phyloP scores from a whole-genome alignment of 2,113 vertebrate species.

The Syngnathus scovelli region DNA sequence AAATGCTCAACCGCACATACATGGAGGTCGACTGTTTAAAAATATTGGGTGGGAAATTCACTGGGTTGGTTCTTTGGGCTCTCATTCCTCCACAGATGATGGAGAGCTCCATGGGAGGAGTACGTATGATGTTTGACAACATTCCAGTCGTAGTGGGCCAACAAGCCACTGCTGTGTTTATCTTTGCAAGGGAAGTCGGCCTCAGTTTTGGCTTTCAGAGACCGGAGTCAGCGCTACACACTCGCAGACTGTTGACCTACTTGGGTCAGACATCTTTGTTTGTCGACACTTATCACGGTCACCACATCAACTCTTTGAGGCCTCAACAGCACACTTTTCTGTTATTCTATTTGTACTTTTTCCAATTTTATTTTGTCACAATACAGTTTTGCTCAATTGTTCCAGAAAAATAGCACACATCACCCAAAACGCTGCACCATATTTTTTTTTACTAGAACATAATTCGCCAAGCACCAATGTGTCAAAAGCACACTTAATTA shows the following conservation, averaged over 20 bases:
- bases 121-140: not conserved
- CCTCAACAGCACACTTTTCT: not conserved
- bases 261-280: slow-evolving; percentile 1
- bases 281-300: not conserved
- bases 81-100: not conserved
- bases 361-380: not conserved
- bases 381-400: no score
- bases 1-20: no score
- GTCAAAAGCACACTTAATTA: no score
- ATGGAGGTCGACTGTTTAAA: no score
- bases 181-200: not conserved
- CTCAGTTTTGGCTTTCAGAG: not conserved
- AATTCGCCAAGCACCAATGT: no score
- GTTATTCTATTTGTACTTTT: not conserved
- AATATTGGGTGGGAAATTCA: no score
- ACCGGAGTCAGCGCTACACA: not conserved
- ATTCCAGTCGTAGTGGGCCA: not conserved
- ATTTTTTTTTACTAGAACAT: no score
- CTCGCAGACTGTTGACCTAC: not conserved
- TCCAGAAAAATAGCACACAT: no score
- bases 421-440: no score
- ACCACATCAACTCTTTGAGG: not conserved
- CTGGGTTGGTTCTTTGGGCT: not conserved
- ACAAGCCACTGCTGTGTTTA: not conserved
- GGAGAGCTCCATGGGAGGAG: not conserved